Conservation (phyloP, 2,113 vertebrate species). For the Pelecanus crispus region DNA sequence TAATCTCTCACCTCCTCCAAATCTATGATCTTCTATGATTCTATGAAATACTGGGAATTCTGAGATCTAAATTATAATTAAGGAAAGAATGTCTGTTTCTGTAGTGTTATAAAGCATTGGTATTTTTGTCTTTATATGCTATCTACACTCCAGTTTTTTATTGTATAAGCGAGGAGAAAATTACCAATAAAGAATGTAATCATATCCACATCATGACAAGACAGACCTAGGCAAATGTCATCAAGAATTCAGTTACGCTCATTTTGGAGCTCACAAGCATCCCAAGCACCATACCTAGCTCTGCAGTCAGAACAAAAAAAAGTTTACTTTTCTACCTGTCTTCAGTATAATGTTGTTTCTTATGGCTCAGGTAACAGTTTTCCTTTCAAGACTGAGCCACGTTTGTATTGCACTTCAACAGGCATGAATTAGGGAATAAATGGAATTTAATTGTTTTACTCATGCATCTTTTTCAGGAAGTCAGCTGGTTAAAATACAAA, state of each 20-base stretch:
- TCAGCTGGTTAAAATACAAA: background rate
- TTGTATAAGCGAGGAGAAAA: background rate
- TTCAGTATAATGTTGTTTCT: background rate
- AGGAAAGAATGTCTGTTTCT: background rate
- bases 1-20: background rate
- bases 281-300: background rate
- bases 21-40: too few species aligned
- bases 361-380: background rate
- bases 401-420: background rate
- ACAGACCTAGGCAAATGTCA: background rate
- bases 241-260: background rate
- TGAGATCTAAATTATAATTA: background rate
- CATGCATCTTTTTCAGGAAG: background rate
- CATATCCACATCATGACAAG: background rate
- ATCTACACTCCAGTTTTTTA: background rate
- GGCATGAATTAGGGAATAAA: background rate
- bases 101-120: background rate
- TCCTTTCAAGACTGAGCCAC: background rate
- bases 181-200: background rate
- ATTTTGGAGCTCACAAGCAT: background rate
- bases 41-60: background rate
- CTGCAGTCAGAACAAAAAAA: background rate
- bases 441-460: background rate
- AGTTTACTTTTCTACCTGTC: background rate
- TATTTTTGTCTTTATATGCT: background rate